Conservation (phyloP, 1,140 invertebrate genomes). For the Chrysoperla carnea region DNA sequence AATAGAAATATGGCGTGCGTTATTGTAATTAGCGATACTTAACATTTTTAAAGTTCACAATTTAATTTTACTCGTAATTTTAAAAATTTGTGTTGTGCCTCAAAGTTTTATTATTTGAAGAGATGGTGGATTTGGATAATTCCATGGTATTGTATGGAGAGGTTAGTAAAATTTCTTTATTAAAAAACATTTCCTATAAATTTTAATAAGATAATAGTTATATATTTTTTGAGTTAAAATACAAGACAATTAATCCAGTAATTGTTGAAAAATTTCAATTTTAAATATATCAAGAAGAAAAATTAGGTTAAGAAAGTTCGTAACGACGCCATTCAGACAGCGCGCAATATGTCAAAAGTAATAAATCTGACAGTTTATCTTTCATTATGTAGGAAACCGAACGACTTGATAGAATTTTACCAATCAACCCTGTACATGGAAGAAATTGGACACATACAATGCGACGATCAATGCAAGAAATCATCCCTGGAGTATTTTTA, state of each 20-base stretch:
- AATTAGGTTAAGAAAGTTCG: neutral
- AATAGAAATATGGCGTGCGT: too few species aligned
- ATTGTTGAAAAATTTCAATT: neutral
- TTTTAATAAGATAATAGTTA: neutral
- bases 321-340: neutral
- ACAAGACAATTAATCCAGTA: neutral
- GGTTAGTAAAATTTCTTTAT: neutral
- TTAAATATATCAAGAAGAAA: neutral
- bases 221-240: neutral
- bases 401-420: neutral
- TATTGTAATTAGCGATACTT: too few species aligned
- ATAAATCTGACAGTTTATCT: too few species aligned
- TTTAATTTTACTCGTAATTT: too few species aligned
- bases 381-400: too few species aligned
- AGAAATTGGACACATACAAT: conserved; percentile 43
- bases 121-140: neutral
- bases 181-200: conserved; percentile 1
- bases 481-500: conserved; percentile 46
- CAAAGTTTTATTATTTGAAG: too few species aligned
- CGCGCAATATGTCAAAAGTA: neutral
- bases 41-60: too few species aligned
- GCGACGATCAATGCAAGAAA: conserved; percentile 52
- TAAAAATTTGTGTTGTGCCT: too few species aligned
- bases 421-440: neutral
- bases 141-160: neutral